These are phyloP conservation scores for Pocillopora damicornis DNA, from an alignment of 64 coral and sea anemone species.

Conservation along the genomic window DNA sequence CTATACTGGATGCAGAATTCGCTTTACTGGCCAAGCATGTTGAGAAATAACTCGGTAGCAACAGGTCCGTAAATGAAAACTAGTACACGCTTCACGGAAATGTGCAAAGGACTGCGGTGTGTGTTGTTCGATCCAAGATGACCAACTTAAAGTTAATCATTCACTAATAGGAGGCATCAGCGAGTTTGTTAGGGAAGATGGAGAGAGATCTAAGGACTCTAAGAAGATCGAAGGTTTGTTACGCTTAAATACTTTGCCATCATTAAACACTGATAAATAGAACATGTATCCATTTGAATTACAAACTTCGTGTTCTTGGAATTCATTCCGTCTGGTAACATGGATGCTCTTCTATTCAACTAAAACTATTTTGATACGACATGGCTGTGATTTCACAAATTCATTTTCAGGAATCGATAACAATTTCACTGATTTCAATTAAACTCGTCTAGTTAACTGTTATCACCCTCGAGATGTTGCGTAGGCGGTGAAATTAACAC, in stretches of 20 bases:
- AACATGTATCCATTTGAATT: too few species aligned
- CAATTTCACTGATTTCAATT: neutral
- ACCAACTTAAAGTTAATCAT: neutral
- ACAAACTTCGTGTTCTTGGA: neutral
- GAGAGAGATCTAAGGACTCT: conserved; percentile 40
- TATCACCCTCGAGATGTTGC: neutral
- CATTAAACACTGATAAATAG: too few species aligned
- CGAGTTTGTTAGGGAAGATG: neutral
- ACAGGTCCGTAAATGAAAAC: neutral
- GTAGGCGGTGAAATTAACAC: neutral
- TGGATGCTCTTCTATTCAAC: neutral
- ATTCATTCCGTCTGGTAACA: neutral
- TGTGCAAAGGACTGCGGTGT: too few species aligned
- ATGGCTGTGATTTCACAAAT: neutral
- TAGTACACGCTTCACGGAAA: neutral
- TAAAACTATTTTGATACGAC: neutral
- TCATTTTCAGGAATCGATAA: neutral
- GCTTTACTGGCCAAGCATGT: neutral
- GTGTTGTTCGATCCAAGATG: neutral
- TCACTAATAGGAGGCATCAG: neutral
- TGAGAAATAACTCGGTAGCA: neutral
- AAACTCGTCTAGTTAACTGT: neutral
- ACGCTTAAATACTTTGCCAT: too few species aligned
- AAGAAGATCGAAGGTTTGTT: conserved; percentile 23
- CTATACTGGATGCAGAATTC: conserved; percentile 10